Conservation (phyloP, 30 jellyfish, hydroid and myxozoan genomes). For the Cassiopea andromeda region DNA sequence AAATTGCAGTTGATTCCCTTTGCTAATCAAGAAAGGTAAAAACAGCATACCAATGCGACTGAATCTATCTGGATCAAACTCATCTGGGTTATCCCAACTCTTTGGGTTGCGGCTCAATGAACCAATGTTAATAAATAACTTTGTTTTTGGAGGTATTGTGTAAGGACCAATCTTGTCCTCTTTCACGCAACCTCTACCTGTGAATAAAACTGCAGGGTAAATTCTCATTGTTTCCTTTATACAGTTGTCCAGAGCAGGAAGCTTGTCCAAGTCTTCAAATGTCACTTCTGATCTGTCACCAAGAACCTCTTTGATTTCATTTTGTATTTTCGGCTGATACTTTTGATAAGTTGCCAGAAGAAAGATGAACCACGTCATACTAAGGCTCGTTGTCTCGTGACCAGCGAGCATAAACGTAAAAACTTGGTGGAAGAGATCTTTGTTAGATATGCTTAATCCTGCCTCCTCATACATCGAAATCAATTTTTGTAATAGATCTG, state of each 20-base stretch:
- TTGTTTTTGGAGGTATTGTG: slow-evolving; percentile 33
- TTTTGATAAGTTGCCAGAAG: slow-evolving; percentile 51
- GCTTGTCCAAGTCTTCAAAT: slow-evolving; percentile 21
- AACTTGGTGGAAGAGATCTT: slow-evolving; percentile 55
- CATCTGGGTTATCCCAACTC: slow-evolving; percentile 43
- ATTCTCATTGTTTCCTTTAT: slow-evolving; percentile 50
- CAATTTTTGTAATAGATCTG: slow-evolving; percentile 46
- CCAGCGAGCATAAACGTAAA: slow-evolving; percentile 75
- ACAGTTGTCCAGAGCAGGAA: slow-evolving; percentile 28
- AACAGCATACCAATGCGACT: background rate
- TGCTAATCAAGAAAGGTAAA: background rate
- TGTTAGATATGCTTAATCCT: slow-evolving; percentile 43
- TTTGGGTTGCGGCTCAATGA: slow-evolving; percentile 40
- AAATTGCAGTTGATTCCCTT: too few relatives aligned
- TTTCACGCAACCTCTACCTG: slow-evolving; percentile 4
- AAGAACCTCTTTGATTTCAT: slow-evolving; percentile 30
- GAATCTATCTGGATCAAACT: slow-evolving; percentile 47
- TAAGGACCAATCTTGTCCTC: slow-evolving; percentile 60
- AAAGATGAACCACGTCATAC: slow-evolving; percentile 49
- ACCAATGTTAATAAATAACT: slow-evolving; percentile 5
- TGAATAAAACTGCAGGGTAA: slow-evolving; percentile 28
- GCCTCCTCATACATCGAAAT: slow-evolving; percentile 51
- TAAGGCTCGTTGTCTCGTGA: slow-evolving; percentile 70
- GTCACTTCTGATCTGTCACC: slow-evolving; percentile 20
- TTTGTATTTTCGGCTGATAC: slow-evolving; percentile 18